phyloP scores from a whole-genome alignment of 1,140 invertebrate genomes.

The Nixonia krombeini region DNA sequence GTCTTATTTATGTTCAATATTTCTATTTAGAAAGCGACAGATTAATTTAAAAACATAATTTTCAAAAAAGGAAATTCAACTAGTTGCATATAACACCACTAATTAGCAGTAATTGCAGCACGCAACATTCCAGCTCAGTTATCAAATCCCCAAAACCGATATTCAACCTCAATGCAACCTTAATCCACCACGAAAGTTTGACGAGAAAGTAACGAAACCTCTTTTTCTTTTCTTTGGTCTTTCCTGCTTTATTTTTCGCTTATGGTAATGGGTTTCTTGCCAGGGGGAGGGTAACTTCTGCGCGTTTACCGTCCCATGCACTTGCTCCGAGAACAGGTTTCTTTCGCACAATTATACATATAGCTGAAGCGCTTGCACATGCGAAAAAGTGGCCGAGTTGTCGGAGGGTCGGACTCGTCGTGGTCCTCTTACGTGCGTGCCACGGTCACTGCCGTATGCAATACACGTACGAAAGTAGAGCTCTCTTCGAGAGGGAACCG shows the following conservation, averaged over 20 bases:
- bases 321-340: constrained; percentile 20
- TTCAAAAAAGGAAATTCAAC: no score
- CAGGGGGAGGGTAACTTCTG: background rate
- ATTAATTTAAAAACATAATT: no score
- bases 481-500: background rate
- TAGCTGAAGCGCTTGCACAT: constrained; percentile 15
- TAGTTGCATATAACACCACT: background rate
- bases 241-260: constrained; percentile 17
- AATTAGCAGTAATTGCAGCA: no score
- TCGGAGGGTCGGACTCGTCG: constrained; percentile 7
- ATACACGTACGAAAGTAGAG: background rate
- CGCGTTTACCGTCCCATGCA: constrained; percentile 3
- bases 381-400: constrained; percentile 15
- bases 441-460: constrained; percentile 53
- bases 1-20: no score
- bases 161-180: background rate
- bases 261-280: constrained; percentile 15
- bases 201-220: constrained; percentile 4
- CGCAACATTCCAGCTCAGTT: background rate
- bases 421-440: constrained; percentile 54
- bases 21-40: no score
- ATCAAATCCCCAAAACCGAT: constrained; percentile 1
- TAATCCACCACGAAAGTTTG: constrained; percentile 13
- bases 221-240: constrained; percentile 9
- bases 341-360: constrained; percentile 24